Conservation (phyloP, 2,888 invertebrate species). For the Globia sparganii region DNA sequence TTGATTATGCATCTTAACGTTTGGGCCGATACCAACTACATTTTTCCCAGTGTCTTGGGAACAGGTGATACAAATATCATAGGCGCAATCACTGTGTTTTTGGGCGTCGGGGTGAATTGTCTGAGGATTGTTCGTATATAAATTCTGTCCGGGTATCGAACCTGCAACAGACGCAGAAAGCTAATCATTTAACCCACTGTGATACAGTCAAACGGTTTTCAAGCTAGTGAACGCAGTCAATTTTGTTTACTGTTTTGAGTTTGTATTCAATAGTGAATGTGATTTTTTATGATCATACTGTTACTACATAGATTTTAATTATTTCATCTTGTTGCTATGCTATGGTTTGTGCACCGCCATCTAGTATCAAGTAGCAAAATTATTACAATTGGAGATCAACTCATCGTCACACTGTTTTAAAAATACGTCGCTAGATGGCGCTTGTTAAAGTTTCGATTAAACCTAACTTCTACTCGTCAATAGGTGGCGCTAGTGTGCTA, state of each 20-base stretch:
- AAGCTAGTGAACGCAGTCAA: not conserved
- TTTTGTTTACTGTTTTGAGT: not conserved
- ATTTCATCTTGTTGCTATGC: not conserved
- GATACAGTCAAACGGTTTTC: not conserved
- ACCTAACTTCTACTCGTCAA: slow-evolving; percentile 41
- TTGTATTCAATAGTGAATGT: not conserved
- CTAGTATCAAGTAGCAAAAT: slow-evolving; percentile 50
- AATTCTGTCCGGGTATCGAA: slow-evolving; percentile 11
- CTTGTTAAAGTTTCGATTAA: not conserved
- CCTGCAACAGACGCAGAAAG: not conserved
- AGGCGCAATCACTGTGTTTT: not conserved
- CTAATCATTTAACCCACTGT: not conserved
- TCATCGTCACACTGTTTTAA: not conserved
- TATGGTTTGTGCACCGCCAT: slow-evolving; percentile 39
- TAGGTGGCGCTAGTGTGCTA: slow-evolving; percentile 64
- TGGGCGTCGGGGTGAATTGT: not conserved
- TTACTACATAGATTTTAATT: not conserved
- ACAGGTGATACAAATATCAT: not conserved
- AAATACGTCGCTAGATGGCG: slow-evolving; percentile 47
- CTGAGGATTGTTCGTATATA: not conserved
- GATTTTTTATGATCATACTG: not conserved
- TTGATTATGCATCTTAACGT: not conserved
- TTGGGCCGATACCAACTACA: not conserved
- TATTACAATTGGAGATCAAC: not conserved
- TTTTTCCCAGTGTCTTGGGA: not conserved